phyloP scores from a whole-genome alignment of 2,797 vertebrate species.

The Pristis pectinata region DNA sequence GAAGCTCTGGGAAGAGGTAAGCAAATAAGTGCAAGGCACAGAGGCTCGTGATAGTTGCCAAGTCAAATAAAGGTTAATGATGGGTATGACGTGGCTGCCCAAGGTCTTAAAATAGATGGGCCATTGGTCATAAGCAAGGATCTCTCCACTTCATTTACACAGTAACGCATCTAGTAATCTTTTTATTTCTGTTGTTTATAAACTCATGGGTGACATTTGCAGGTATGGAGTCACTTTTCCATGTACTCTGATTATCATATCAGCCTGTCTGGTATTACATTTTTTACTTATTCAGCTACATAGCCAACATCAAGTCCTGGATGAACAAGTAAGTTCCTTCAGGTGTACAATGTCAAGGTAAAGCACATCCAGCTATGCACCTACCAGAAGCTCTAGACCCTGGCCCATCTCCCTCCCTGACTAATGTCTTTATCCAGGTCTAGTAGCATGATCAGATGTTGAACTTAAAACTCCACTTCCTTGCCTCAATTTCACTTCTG shows the following conservation, averaged over 20 bases:
- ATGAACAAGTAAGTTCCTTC: background rate
- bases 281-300: background rate
- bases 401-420: background rate
- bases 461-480: background rate
- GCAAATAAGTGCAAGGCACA: background rate
- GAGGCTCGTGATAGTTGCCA: background rate
- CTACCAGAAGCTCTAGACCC: background rate
- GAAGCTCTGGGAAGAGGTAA: background rate
- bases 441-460: background rate
- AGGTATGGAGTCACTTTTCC: background rate
- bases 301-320: background rate
- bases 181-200: background rate
- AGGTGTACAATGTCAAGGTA: background rate
- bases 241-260: background rate
- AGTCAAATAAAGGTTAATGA: background rate
- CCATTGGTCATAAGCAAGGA: background rate
- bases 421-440: background rate
- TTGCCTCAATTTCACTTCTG: background rate
- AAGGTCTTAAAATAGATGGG: background rate
- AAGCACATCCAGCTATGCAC: background rate
- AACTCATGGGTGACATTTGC: background rate
- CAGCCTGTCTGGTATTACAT: background rate
- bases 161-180: background rate
- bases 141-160: background rate
- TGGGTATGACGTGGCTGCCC: background rate